phyloP scores from a whole-genome alignment of 2,113 vertebrate species.

The Procavia capensis region DNA sequence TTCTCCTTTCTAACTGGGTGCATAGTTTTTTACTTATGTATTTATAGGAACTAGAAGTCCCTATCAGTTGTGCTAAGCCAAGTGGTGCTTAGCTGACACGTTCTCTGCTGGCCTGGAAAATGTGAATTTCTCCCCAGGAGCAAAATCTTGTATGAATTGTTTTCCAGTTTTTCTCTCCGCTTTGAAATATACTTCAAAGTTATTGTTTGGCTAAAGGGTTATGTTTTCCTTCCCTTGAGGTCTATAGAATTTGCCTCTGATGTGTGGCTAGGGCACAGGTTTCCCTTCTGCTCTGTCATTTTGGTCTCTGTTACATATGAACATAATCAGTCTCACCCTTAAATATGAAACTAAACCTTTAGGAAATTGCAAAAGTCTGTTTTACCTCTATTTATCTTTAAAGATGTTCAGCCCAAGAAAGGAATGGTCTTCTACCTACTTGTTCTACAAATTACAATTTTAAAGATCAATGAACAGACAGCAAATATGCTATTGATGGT shows the following conservation, averaged over 20 bases:
- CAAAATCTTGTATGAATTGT: constrained; percentile 77
- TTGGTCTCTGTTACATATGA: constrained; percentile 68
- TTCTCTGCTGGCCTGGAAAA: constrained; percentile 72
- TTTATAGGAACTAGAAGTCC: constrained; percentile 36
- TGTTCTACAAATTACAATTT: constrained; percentile 48
- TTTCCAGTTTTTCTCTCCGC: constrained; percentile 76
- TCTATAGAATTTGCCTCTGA: constrained; percentile 75
- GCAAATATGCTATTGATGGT: constrained; percentile 32
- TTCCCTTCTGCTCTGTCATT: constrained; percentile 71
- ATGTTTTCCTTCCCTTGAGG: constrained; percentile 77
- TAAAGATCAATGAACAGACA: constrained; percentile 49
- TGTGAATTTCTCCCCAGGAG: constrained; percentile 77
- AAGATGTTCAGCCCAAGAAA: constrained; percentile 46
- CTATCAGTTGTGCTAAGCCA: constrained; percentile 45
- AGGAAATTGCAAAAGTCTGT: constrained; percentile 64
- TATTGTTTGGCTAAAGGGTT: constrained; percentile 77
- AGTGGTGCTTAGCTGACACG: constrained; percentile 50
- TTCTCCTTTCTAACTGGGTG: not conserved
- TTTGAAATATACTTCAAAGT: constrained; percentile 83
- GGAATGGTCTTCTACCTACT: constrained; percentile 43
- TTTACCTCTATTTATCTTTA: constrained; percentile 43
- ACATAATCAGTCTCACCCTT: constrained; percentile 70
- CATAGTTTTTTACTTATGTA: not conserved
- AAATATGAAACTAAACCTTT: constrained; percentile 68
- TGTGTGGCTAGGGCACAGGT: constrained; percentile 72